These are phyloP conservation scores for Cossypha heuglini DNA, from an alignment of 2,797 vertebrate genomes.

Conservation along the genomic window DNA sequence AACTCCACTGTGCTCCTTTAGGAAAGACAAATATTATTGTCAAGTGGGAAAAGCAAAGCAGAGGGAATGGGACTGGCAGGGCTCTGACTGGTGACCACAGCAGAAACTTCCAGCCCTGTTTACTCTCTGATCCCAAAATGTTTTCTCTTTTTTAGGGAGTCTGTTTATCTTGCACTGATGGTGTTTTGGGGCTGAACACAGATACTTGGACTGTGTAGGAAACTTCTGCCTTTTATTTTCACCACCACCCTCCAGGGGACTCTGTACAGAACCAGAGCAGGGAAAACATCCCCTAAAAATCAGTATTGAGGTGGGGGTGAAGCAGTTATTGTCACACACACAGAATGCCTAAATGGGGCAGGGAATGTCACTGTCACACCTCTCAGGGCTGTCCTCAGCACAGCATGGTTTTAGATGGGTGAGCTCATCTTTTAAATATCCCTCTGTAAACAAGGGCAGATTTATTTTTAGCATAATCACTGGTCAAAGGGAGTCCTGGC, in stretches of 20 bases:
- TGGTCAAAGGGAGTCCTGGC: slow-evolving; percentile 3
- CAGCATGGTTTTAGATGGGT: neutral
- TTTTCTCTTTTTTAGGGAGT: neutral
- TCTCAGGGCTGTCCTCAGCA: neutral
- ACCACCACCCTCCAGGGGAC: neutral
- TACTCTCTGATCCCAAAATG: neutral
- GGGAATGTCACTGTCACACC: slow-evolving; percentile 30
- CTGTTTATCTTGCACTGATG: neutral
- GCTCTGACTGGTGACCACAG: neutral
- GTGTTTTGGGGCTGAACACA: neutral
- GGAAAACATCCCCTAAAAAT: neutral
- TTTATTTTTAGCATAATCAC: slow-evolving; percentile 31
- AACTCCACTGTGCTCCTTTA: neutral
- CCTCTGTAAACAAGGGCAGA: slow-evolving; percentile 41
- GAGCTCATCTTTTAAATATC: slow-evolving; percentile 54
- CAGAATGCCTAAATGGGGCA: slow-evolving; percentile 23
- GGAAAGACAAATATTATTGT: neutral
- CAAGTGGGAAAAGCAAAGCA: neutral
- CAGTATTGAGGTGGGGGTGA: neutral
- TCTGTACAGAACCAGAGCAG: neutral
- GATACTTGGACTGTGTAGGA: neutral
- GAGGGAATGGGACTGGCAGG: neutral
- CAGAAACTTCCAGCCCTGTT: neutral
- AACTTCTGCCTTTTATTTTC: slow-evolving; percentile 6
- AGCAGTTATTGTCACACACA: neutral